Conservation (phyloP, 1,140 invertebrate genomes). For the Adelges cooleyi region DNA sequence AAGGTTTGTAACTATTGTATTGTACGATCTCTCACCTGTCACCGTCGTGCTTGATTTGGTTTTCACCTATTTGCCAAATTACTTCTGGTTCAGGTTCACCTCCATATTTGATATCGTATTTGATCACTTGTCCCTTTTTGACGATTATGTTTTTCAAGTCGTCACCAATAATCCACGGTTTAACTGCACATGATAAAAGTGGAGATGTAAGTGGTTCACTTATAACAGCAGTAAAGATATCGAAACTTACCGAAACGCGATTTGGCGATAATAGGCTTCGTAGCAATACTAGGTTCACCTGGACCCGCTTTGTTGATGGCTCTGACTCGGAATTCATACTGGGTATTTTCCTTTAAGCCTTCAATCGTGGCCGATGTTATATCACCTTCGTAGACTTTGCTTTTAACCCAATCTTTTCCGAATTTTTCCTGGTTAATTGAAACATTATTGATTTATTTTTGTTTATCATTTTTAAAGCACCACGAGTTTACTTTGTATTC, state of each 20-base stretch:
- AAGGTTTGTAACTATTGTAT: neutral
- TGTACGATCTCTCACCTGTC: conserved; percentile 37
- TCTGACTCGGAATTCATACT: conserved; percentile 92
- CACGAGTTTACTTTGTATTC: conserved; percentile 64
- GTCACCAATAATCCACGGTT: conserved; percentile 83
- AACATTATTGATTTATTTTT: neutral
- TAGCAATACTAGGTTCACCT: conserved; percentile 85
- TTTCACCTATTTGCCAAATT: conserved; percentile 63
- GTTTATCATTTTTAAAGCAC: neutral
- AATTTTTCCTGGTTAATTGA: conserved; percentile 60
- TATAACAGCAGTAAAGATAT: too few relatives aligned
- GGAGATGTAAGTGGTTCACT: too few relatives aligned
- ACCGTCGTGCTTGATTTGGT: conserved; percentile 57
- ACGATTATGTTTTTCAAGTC: conserved; percentile 73
- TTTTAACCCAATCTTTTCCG: conserved; percentile 74
- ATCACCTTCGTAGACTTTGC: conserved; percentile 67
- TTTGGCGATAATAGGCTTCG: conserved; percentile 91
- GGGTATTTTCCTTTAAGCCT: conserved; percentile 83
- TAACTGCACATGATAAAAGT: conserved; percentile 47
- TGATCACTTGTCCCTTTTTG: conserved; percentile 86
- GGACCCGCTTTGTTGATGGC: conserved; percentile 93
- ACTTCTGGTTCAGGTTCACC: conserved; percentile 90
- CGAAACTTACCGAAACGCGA: conserved; percentile 67
- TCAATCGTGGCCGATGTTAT: conserved; percentile 64
- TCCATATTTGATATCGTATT: conserved; percentile 86